phyloP scores from a whole-genome alignment of 2,113 vertebrate species.

The Gallinago paraguaiae region DNA sequence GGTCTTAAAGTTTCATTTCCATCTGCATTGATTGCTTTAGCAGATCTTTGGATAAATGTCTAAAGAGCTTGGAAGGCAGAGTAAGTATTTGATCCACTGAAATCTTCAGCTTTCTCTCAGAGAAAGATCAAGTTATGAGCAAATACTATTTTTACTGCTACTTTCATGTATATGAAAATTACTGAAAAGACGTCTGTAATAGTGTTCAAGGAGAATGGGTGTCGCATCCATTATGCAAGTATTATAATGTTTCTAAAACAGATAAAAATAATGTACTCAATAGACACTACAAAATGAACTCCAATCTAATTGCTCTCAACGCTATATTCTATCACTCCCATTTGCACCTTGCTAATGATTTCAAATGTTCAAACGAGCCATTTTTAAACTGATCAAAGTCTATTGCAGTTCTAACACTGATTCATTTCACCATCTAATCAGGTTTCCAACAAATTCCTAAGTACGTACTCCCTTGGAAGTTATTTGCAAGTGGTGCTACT shows the following conservation, averaged over 20 bases:
- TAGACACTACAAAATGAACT: conserved; percentile 35
- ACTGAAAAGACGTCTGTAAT: neutral
- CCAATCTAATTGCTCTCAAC: conserved; percentile 35
- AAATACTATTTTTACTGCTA: conserved; percentile 25
- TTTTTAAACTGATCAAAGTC: conserved; percentile 54
- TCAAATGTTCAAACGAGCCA: conserved; percentile 49
- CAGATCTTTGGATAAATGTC: neutral
- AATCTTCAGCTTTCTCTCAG: conserved; percentile 9
- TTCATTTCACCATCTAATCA: conserved; percentile 64
- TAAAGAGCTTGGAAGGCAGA: conserved; percentile 5
- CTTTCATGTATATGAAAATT: neutral
- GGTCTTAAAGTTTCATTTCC: conserved; percentile 42
- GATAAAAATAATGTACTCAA: conserved; percentile 55
- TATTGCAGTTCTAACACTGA: conserved; percentile 48
- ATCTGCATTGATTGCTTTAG: neutral
- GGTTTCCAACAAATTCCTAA: conserved; percentile 43
- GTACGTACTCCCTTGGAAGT: conserved; percentile 46
- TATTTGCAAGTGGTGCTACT: conserved; percentile 30
- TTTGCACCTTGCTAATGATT: conserved; percentile 64
- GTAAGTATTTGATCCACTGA: neutral
- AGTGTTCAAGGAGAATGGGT: conserved; percentile 40
- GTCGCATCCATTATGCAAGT: conserved; percentile 22
- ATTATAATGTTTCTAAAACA: conserved; percentile 56
- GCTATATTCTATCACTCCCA: conserved; percentile 29
- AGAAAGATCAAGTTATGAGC: conserved; percentile 13